phyloP scores from a whole-genome alignment of 2,113 vertebrate species.

The Rhineura floridana region DNA sequence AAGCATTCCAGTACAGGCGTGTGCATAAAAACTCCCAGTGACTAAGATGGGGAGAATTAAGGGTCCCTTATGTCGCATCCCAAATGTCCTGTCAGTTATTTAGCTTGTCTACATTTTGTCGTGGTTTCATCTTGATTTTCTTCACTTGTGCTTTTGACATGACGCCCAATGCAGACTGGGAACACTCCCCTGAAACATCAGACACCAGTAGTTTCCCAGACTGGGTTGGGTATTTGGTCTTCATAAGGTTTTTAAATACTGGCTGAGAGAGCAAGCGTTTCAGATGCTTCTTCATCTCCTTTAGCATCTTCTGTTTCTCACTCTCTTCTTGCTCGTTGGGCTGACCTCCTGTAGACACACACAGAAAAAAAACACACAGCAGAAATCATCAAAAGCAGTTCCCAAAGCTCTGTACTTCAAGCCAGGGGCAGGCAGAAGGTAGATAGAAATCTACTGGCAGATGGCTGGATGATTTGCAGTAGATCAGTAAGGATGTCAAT shows the following conservation, averaged over 20 bases:
- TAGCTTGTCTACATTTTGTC: neutral
- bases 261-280: constrained; percentile 86
- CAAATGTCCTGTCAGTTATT: neutral
- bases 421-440: neutral
- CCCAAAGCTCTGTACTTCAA: too few relatives aligned
- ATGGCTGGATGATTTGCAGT: neutral
- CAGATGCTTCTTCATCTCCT: constrained; percentile 89
- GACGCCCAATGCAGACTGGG: constrained; percentile 80
- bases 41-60: neutral
- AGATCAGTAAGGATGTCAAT: neutral
- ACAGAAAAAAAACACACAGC: neutral
- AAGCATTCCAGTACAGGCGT: neutral
- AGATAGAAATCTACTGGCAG: neutral
- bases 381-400: neutral
- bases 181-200: constrained; percentile 43
- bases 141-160: constrained; percentile 74
- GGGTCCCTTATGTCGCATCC: neutral
- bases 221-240: constrained; percentile 93
- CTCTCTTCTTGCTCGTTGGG: constrained; percentile 79
- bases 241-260: constrained; percentile 83
- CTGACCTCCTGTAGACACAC: constrained; percentile 61
- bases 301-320: constrained; percentile 86
- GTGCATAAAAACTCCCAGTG: neutral
- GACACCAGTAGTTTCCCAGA: constrained; percentile 83
- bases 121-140: constrained; percentile 54